phyloP scores from a whole-genome alignment of 2,113 vertebrate species.

The Tetraodon nigroviridis region DNA sequence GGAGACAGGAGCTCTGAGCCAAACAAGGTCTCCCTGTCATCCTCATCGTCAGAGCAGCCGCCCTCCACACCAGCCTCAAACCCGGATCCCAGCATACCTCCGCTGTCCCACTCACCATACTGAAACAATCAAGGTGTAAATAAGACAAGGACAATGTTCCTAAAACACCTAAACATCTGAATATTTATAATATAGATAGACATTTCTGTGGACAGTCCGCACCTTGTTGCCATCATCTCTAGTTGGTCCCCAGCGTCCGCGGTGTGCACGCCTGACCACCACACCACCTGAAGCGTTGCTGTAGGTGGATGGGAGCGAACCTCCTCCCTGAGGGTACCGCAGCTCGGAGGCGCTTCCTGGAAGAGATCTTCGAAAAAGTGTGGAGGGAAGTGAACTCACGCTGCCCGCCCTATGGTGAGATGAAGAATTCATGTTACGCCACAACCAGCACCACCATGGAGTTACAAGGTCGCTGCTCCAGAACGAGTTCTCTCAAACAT shows the following conservation, averaged over 20 bases:
- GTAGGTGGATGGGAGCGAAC: constrained; percentile 81
- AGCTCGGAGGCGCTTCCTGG: constrained; percentile 88
- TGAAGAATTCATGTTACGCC: constrained; percentile 12
- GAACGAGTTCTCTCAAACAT: too few species aligned
- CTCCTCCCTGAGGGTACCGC: constrained; percentile 82
- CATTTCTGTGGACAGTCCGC: background rate
- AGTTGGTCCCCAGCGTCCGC: constrained; percentile 79
- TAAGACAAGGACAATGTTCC: too few species aligned
- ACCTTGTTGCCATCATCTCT: constrained; percentile 85
- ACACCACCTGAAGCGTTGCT: constrained; percentile 75
- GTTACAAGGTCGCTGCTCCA: background rate
- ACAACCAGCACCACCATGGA: too few species aligned
- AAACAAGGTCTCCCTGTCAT: constrained; percentile 84
- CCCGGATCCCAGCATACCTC: constrained; percentile 74
- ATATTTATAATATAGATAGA: too few species aligned
- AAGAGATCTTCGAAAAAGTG: constrained; percentile 79
- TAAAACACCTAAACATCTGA: too few species aligned
- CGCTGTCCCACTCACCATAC: constrained; percentile 84
- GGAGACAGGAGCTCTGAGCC: constrained; percentile 87
- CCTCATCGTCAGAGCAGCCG: constrained; percentile 82
- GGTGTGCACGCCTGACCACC: constrained; percentile 78
- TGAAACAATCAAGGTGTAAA: constrained; percentile 2
- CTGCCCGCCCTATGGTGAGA: constrained; percentile 62
- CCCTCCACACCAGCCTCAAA: constrained; percentile 81
- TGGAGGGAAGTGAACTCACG: constrained; percentile 70